Percentiles rank a stretch among this genome's conserved stretches.
These are phyloP conservation scores for Cryptops parisi DNA, from an alignment of 2,888 invertebrate genomes.

Conservation along the genomic window DNA sequence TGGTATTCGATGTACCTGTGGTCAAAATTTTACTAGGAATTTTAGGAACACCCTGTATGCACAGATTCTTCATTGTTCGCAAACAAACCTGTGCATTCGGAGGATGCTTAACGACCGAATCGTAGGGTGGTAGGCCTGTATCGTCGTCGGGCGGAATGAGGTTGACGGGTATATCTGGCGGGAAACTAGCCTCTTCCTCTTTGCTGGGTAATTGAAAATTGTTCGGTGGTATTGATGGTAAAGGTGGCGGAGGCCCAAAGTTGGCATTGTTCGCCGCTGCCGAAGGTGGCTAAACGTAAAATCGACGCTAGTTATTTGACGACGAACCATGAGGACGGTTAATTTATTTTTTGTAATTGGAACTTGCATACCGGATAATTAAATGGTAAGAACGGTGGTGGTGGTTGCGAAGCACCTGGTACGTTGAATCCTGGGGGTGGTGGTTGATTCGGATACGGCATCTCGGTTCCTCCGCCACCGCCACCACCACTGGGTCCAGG, in stretches of 20 bases:
- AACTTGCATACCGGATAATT: conserved; percentile 46
- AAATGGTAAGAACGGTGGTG: conserved; percentile 20
- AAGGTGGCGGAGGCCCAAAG: conserved; percentile 17
- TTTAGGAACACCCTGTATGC: too few relatives aligned
- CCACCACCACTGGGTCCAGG: conserved; percentile 12
- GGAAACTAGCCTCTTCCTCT: neutral
- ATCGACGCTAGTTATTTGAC: neutral
- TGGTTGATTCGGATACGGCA: conserved; percentile 32
- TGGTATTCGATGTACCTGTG: too few relatives aligned
- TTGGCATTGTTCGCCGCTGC: conserved; percentile 20
- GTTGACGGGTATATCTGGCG: neutral
- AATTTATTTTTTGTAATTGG: too few relatives aligned
- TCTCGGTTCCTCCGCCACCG: conserved; percentile 9
- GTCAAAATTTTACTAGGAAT: too few relatives aligned
- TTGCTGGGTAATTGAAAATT: too few relatives aligned
- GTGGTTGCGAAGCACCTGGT: neutral
- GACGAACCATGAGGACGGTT: too few relatives aligned
- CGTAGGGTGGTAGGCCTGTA: conserved; percentile 6
- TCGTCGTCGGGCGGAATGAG: neutral
- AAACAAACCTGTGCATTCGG: neutral
- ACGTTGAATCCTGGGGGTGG: conserved; percentile 13
- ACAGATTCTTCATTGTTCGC: too few relatives aligned
- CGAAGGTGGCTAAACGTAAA: neutral
- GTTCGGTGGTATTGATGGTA: conserved; percentile 14
- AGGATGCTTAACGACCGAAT: neutral